phyloP scores from a whole-genome alignment of 2,888 invertebrate genomes.

The Lepas anatifera region DNA sequence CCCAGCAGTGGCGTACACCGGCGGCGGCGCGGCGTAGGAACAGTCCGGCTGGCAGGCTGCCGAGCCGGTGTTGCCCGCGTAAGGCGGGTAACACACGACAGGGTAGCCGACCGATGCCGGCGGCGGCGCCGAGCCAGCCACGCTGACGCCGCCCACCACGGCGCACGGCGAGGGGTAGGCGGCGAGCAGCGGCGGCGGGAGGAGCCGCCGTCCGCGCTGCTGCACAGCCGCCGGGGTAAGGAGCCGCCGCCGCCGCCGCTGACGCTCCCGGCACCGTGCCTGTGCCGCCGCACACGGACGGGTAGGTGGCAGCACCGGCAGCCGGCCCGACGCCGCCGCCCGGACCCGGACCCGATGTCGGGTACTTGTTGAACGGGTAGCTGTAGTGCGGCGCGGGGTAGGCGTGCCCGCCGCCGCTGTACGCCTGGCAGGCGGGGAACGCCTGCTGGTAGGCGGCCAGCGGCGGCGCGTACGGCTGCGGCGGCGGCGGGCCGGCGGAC shows the following conservation, averaged over 20 bases:
- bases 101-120: too few species aligned
- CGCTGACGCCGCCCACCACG: too few species aligned
- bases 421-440: background rate
- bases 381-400: conserved; percentile 1
- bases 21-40: background rate
- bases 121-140: too few species aligned
- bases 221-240: too few species aligned
- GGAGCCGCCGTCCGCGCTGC: too few species aligned
- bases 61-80: too few species aligned
- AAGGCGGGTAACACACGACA: background rate
- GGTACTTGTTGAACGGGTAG: conserved; percentile 10
- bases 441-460: background rate
- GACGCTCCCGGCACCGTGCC: too few species aligned
- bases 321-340: background rate
- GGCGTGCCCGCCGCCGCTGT: background rate
- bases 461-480: background rate
- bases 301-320: background rate
- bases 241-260: too few species aligned
- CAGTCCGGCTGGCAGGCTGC: background rate
- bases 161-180: too few species aligned
- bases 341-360: background rate
- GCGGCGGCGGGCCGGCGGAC: background rate
- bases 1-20: background rate
- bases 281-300: background rate
- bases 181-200: too few species aligned